phyloP scores from a whole-genome alignment of 1,140 invertebrate genomes.

The Plutomurus gul region DNA sequence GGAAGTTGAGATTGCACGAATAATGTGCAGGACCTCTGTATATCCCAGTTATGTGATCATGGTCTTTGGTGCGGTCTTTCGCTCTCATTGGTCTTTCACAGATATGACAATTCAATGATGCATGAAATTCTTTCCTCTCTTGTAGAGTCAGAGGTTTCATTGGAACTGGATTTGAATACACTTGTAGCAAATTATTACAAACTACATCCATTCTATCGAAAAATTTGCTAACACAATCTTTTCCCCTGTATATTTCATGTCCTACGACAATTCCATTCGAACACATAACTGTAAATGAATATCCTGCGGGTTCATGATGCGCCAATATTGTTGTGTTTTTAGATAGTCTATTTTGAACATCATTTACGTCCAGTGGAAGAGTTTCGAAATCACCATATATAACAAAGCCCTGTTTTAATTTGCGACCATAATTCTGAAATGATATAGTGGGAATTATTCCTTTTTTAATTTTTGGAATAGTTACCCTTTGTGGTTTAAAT shows the following conservation, averaged over 20 bases:
- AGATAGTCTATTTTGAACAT: not conserved
- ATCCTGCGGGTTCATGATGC: not conserved
- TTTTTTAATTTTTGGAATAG: not conserved
- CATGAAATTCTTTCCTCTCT: not conserved
- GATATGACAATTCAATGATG: not conserved
- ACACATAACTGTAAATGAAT: not conserved
- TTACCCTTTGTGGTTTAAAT: not conserved
- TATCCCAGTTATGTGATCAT: not conserved
- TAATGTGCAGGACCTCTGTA: not conserved
- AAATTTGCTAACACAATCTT: not conserved
- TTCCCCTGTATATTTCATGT: not conserved
- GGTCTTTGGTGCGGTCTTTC: not conserved
- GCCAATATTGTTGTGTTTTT: not conserved
- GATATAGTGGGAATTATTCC: not conserved
- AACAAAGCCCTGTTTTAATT: not conserved
- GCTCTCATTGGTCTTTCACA: not conserved
- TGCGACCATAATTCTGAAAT: not conserved
- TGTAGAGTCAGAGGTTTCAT: not conserved
- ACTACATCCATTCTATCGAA: not conserved
- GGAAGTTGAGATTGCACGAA: not conserved
- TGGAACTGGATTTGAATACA: not conserved
- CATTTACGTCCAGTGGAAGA: not conserved
- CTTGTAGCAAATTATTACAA: not conserved
- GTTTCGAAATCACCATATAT: constrained; percentile 30
- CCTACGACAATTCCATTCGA: not conserved